Conservation (phyloP, 2,888 invertebrate species). For the Scrobipalpa atriplicella region DNA sequence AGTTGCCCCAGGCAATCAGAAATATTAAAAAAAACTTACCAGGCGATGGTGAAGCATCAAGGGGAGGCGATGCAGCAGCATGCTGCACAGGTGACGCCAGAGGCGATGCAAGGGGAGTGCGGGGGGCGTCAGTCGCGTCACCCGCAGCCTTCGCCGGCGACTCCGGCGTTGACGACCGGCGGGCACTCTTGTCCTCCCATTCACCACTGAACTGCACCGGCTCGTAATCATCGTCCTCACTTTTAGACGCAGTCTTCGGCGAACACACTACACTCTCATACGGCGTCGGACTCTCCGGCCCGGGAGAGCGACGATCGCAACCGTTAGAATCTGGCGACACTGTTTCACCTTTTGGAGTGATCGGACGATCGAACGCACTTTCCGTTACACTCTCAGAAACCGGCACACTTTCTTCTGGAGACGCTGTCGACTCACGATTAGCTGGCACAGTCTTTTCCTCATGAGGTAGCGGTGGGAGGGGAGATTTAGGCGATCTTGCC, state of each 20-base stretch:
- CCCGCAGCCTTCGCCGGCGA: slow-evolving; percentile 54
- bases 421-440: slow-evolving; percentile 46
- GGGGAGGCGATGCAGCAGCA: slow-evolving; percentile 39
- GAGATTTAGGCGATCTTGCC: slow-evolving; percentile 56
- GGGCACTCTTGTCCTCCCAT: slow-evolving; percentile 67
- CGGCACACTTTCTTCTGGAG: slow-evolving; percentile 48
- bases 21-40: slow-evolving; percentile 45
- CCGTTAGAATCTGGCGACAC: slow-evolving; percentile 38
- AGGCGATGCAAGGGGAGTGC: slow-evolving; percentile 67
- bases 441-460: slow-evolving; percentile 42
- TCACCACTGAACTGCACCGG: slow-evolving; percentile 61
- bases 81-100: slow-evolving; percentile 54
- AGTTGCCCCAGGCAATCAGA: neutral
- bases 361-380: slow-evolving; percentile 38
- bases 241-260: slow-evolving; percentile 45
- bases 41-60: slow-evolving; percentile 58
- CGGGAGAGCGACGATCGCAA: slow-evolving; percentile 46
- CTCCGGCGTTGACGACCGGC: slow-evolving; percentile 73
- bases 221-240: slow-evolving; percentile 63
- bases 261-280: slow-evolving; percentile 56
- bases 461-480: slow-evolving; percentile 49
- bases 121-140: slow-evolving; percentile 13
- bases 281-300: slow-evolving; percentile 49
- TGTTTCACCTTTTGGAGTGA: slow-evolving; percentile 42
- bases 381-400: slow-evolving; percentile 44